Evolutionary conservation across 2,113 vertebrate species (phyloP).

Genomic region (Oryzias woworae): DNA sequence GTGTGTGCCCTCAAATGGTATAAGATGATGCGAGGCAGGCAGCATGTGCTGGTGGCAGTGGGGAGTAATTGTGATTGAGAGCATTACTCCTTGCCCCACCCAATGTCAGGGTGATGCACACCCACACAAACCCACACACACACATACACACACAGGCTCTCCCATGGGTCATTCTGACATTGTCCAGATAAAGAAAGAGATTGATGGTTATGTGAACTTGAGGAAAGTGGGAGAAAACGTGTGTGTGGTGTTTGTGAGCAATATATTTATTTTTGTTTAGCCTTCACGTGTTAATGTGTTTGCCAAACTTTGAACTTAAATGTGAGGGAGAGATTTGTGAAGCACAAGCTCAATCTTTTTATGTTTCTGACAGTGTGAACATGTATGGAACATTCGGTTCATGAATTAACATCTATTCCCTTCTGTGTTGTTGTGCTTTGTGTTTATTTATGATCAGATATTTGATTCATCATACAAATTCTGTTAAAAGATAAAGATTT

Average conservation of each 20-base stretch:
- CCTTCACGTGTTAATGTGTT: constrained; percentile 57
- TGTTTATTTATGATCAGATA: neutral
- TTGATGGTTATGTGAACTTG: constrained; percentile 58
- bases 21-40: constrained; percentile 58
- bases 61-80: constrained; percentile 78
- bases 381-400: neutral
- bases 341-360: constrained; percentile 5
- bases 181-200: constrained; percentile 77
- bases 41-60: constrained; percentile 60
- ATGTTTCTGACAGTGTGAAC: neutral
- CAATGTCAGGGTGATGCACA: constrained; percentile 50
- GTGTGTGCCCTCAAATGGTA: constrained; percentile 8
- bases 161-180: constrained; percentile 75
- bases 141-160: constrained; percentile 45
- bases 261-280: constrained; percentile 62
- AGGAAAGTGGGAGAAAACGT: constrained; percentile 39
- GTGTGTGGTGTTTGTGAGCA: constrained; percentile 33
- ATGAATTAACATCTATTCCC: neutral
- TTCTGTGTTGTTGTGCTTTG: neutral
- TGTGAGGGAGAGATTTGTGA: constrained; percentile 16
- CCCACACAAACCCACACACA: constrained; percentile 29
- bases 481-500: neutral
- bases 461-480: constrained; percentile 3
- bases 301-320: constrained; percentile 30
- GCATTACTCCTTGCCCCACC: constrained; percentile 67